A percentile compares a stretch with the other conserved stretches of the same genome.
phyloP scores from a whole-genome alignment of 1,140 invertebrate species.

The Anadara kagoshimensis region DNA sequence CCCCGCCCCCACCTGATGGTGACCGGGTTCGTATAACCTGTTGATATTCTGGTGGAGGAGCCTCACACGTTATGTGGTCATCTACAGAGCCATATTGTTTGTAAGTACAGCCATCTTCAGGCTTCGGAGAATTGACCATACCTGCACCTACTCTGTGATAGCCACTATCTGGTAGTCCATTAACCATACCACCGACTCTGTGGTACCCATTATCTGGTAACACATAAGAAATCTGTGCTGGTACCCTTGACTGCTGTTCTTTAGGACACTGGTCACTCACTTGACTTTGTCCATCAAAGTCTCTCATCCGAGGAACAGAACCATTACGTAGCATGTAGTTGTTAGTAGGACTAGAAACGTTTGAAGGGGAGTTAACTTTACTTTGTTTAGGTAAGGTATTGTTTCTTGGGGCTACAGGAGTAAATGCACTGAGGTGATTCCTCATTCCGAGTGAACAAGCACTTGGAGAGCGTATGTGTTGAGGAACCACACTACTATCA shows the following conservation, averaged over 20 bases:
- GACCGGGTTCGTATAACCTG: slow-evolving; percentile 30
- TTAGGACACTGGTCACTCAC: slow-evolving; percentile 41
- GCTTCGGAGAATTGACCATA: not conserved
- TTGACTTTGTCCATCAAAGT: slow-evolving; percentile 65
- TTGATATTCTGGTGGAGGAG: slow-evolving; percentile 20
- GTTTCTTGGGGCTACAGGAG: slow-evolving; percentile 59
- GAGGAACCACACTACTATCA: slow-evolving; percentile 45
- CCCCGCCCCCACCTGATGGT: slow-evolving; percentile 37
- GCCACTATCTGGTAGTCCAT: not conserved
- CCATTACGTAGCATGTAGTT: slow-evolving; percentile 44
- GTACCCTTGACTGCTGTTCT: slow-evolving; percentile 10
- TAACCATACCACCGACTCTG: not conserved
- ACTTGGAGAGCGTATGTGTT: slow-evolving; percentile 57
- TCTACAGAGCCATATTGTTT: slow-evolving; percentile 53
- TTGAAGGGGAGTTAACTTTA: slow-evolving; percentile 16
- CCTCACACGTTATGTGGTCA: slow-evolving; percentile 35
- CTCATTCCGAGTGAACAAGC: slow-evolving; percentile 56
- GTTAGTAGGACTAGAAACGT: slow-evolving; percentile 39
- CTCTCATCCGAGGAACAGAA: slow-evolving; percentile 55
- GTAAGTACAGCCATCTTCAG: slow-evolving; percentile 39
- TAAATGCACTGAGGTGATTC: slow-evolving; percentile 65
- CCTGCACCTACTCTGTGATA: not conserved
- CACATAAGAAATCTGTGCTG: not conserved
- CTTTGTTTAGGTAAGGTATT: slow-evolving; percentile 59
- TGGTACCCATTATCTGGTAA: slow-evolving; percentile 6